Base-by-base conservation (phyloP, 2,888 invertebrate genomes). In the Tiphia femorata region DNA sequence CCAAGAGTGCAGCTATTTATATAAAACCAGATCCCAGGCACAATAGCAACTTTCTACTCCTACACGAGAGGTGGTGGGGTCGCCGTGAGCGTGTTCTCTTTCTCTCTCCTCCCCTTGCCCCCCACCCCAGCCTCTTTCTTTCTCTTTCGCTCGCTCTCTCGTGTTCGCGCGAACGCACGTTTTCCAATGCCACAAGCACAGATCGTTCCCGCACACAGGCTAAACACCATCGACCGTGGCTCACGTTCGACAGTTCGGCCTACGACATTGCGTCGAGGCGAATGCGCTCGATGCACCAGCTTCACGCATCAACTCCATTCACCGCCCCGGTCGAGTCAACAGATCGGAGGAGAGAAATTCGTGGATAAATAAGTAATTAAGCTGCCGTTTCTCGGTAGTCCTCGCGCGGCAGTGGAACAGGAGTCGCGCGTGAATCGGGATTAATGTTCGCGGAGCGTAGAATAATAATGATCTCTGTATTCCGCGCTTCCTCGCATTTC, bases 1-100 rank as follows among this genome's bases (percentile, higher is more conserved):
- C 35, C 43, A 58, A 21, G 60, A 51, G 60, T 40, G 60, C 61
- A 67, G 77, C 79, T 79, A 79, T 79, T 80, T 80, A 80, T 79
- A 79, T 79, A 79, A 79, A 79, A 79, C 79, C 79, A 79, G 79
- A 79, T 79, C 78, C 73, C 69, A 65, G 77, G 19, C 65, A 79
- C 78, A 79, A 79, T 79, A 79, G 78, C 79, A 77, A 80, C 80
- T 80, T 80, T 79, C 80, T 80, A 79, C 78, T 78, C 77, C 79
- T 78, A 80, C 80, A 77, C 79, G 71, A 52, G 35, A 59, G 54
- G 61, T 62, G 67, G 66, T 61, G 62, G 67, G 63, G 67, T 65
- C 51, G 48, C 29, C 55, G 33, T 43, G 46, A 42, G 50, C 35
- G 50, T 55, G 44, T 23, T 38, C 52, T 14, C 46, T 12, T 29